These are phyloP conservation scores for Maccullochella peelii DNA, from an alignment of 2,113 vertebrate species.

Conservation along the genomic window DNA sequence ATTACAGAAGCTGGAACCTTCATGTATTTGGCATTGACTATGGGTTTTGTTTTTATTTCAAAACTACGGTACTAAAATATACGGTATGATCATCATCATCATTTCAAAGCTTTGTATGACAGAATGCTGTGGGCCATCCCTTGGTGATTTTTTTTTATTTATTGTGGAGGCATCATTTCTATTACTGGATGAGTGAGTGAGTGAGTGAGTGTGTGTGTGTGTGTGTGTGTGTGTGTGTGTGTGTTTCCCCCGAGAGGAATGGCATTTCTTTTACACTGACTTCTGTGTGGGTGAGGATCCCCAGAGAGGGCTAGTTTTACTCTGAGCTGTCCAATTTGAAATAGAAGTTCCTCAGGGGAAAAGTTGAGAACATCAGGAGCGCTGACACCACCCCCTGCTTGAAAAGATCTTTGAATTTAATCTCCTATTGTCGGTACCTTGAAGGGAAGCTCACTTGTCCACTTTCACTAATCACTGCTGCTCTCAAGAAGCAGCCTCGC, in stretches of 20 bases:
- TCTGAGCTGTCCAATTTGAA: constrained; percentile 71
- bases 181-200: background rate
- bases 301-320: constrained; percentile 72
- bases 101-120: constrained; percentile 1
- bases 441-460: constrained; percentile 45
- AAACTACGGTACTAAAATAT: no score
- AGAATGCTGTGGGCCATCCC: background rate
- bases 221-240: background rate
- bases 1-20: background rate
- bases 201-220: no score
- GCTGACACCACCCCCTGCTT: constrained; percentile 46
- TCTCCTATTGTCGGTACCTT: constrained; percentile 47
- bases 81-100: no score
- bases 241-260: constrained; percentile 50
- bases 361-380: constrained; percentile 62
- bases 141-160: constrained; percentile 37
- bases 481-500: constrained; percentile 14
- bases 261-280: constrained; percentile 61
- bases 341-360: constrained; percentile 66
- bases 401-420: constrained; percentile 66
- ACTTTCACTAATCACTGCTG: constrained; percentile 48
- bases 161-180: background rate
- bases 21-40: no score
- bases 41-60: no score
- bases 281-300: constrained; percentile 62